A percentile compares a stretch with the other conserved stretches of the same genome.
Conservation (phyloP, 2,113 vertebrate species). For the Pteruthius melanotis region DNA sequence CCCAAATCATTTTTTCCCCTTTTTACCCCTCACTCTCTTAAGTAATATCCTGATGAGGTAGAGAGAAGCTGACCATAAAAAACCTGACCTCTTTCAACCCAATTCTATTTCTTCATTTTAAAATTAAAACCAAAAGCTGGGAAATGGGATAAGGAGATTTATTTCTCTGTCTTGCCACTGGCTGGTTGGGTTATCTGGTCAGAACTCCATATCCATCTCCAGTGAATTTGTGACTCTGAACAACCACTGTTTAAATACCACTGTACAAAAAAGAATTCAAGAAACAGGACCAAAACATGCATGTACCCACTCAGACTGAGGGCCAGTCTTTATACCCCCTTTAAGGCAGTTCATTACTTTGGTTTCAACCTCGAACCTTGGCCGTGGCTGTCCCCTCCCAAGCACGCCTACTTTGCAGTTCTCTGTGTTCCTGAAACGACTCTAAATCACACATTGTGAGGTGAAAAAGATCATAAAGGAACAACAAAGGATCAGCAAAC, state of each 20-base stretch:
- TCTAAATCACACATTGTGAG: slow-evolving; percentile 60
- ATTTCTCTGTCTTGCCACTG: background rate
- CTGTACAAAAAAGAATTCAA: background rate
- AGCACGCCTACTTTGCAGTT: background rate
- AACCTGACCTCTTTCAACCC: background rate
- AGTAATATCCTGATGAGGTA: background rate
- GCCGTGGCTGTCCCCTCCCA: background rate
- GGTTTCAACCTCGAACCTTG: background rate
- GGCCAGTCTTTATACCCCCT: background rate
- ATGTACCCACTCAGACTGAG: background rate
- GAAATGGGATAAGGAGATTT: background rate
- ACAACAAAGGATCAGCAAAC: slow-evolving; percentile 68
- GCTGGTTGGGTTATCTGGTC: background rate
- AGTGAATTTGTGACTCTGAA: background rate
- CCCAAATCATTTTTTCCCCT: background rate
- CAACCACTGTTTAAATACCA: background rate
- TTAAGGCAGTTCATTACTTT: background rate
- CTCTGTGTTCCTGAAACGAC: slow-evolving; percentile 23
- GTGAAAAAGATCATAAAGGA: slow-evolving; percentile 65
- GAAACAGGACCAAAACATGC: background rate
- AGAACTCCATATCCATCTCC: background rate
- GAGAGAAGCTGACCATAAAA: background rate
- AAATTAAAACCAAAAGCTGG: background rate
- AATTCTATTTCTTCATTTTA: background rate
- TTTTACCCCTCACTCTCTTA: background rate